Evolutionary conservation across 2,888 invertebrate species (phyloP), one percentile per base, ranked within the genome.

Genomic region (Drymonia ruficornis): DNA sequence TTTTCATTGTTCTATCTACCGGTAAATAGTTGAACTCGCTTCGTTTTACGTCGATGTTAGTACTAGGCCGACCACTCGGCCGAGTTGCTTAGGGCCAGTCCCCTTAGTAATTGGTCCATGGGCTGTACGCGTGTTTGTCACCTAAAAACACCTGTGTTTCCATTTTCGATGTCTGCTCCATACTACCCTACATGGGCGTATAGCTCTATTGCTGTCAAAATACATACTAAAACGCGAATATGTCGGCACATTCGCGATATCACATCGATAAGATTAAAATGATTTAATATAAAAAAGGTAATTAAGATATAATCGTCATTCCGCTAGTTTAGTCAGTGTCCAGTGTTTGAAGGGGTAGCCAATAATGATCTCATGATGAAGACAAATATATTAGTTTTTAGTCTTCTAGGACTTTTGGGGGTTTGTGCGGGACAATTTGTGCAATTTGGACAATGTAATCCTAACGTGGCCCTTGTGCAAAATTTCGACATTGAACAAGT

Each of bases 281-380:
- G 74, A 74, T 80, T 76, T 82, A 83, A 83, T 77, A 80, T 73
- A 69, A 69, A 73, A 76, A 70, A 72, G 19, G 45, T 45, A 45
- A 45, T 76, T 73, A 73, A 61, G 65, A 69, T 75, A 79, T 75
- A 70, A 64, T 65, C 42, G 63, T 51, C 78, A 85, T 80, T 86
- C 80, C 60, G 75, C 74, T 74, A 70, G 72, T 72, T 28, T 61
- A 71, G 72, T 63, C 70, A 74, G 55, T 61, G 13, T 23, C 12
- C 23, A 44, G 79, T 76, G 78, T 61, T 53, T 53, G 67, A 53
- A 53, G 50, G 50, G 48, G 29, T 55, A 47, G 48, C 56, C 53
- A 73, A 79, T 63, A 60, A 87, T 89, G 87, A 83, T 83, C 70
- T 78, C 73, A 83, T 75, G 61, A 87, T 87, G 84, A 80, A 73